These are phyloP conservation scores for Zosterops borbonicus DNA, from an alignment of 2,113 vertebrate genomes.

Conservation along the genomic window DNA sequence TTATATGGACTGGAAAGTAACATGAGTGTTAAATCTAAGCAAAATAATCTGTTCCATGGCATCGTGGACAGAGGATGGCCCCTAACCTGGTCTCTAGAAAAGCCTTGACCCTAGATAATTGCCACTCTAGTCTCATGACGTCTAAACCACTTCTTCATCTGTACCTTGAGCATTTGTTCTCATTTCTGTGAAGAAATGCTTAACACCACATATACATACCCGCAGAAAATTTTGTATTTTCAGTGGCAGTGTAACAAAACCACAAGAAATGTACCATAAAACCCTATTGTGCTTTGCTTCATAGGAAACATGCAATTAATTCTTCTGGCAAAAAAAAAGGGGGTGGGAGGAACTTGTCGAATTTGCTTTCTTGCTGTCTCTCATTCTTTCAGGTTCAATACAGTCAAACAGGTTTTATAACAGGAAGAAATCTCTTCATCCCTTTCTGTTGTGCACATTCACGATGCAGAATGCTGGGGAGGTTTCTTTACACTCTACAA, in stretches of 20 bases:
- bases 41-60: background rate
- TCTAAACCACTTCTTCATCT: background rate
- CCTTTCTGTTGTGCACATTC: background rate
- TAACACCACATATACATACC: background rate
- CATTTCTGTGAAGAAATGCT: background rate
- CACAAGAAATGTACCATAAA: background rate
- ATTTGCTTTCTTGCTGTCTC: background rate
- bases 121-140: background rate
- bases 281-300: background rate
- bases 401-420: background rate
- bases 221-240: background rate
- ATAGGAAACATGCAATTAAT: conserved; percentile 17
- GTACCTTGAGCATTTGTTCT: background rate
- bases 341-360: background rate
- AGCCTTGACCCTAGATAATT: background rate
- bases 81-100: background rate
- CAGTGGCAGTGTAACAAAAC: background rate
- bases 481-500: background rate
- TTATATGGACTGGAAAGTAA: background rate
- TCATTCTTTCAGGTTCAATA: background rate
- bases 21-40: background rate
- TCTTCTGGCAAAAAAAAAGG: background rate
- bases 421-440: background rate
- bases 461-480: background rate
- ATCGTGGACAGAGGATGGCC: background rate